Evolutionary conservation across 1,140 invertebrate genomes (phyloP).

Genomic region (Liolophura sinensis): DNA sequence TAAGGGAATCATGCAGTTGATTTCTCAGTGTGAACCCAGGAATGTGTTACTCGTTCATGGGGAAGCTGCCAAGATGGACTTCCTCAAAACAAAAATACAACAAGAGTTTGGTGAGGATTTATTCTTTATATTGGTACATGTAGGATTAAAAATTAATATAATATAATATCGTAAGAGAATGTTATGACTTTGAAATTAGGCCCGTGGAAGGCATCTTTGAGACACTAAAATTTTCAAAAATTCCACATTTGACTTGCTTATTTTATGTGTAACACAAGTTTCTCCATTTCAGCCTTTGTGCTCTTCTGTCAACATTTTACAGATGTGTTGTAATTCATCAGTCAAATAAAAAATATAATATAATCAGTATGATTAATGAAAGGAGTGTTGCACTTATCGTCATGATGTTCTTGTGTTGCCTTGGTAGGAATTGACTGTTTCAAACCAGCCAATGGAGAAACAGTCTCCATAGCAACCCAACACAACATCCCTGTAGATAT

Average conservation of each 20-base stretch:
- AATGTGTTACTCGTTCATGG: conserved; percentile 98
- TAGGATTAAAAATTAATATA: neutral
- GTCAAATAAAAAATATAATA: too few relatives aligned
- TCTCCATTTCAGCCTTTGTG: too few relatives aligned
- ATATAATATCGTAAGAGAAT: neutral
- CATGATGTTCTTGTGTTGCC: conserved; percentile 8
- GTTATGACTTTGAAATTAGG: neutral
- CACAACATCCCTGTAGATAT: conserved; percentile 90
- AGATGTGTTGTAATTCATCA: too few relatives aligned
- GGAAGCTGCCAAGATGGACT: conserved; percentile 86
- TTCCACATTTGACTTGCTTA: too few relatives aligned
- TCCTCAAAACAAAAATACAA: conserved; percentile 89
- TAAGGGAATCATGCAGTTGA: conserved; percentile 99
- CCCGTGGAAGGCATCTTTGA: too few relatives aligned
- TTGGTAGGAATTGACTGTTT: conserved; percentile 78
- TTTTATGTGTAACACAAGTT: too few relatives aligned
- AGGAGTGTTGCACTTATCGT: too few relatives aligned
- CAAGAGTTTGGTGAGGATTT: conserved; percentile 65
- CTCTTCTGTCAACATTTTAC: too few relatives aligned
- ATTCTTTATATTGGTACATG: neutral
- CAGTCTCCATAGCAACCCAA: conserved; percentile 79
- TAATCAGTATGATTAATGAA: too few relatives aligned
- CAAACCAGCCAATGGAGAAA: conserved; percentile 97
- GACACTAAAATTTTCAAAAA: too few relatives aligned
- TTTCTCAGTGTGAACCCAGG: conserved; percentile 95